These are phyloP conservation scores for Hydractinia echinata DNA, from an alignment of 30 jellyfish, hydroid and myxozoan genomes.

Conservation along the genomic window DNA sequence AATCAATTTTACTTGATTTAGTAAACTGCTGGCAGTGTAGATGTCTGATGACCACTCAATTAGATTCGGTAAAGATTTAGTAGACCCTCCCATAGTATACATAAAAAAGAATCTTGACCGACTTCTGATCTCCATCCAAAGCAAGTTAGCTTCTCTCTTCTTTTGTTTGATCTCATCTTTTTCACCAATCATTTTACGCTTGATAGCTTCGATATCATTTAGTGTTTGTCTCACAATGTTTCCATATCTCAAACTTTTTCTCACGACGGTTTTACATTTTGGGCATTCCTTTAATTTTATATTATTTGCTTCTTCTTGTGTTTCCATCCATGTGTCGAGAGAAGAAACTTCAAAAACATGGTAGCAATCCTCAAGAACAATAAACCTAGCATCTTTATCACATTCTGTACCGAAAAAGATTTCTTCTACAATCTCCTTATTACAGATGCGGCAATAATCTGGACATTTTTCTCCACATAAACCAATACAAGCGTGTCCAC, in stretches of 20 bases:
- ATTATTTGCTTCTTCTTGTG: not conserved
- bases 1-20: too few relatives aligned
- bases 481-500: slow-evolving; percentile 38
- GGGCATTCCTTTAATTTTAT: slow-evolving; percentile 56
- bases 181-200: slow-evolving; percentile 20
- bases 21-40: too few relatives aligned
- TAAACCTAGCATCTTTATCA: slow-evolving; percentile 57
- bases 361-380: slow-evolving; percentile 52
- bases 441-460: slow-evolving; percentile 20
- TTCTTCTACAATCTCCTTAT: slow-evolving; percentile 56
- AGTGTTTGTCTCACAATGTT: slow-evolving; percentile 22
- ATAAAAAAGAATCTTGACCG: too few relatives aligned
- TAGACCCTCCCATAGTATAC: too few relatives aligned
- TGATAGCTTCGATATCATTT: slow-evolving; percentile 40
- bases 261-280: slow-evolving; percentile 53
- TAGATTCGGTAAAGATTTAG: too few relatives aligned
- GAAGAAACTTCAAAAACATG: slow-evolving; percentile 52
- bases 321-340: slow-evolving; percentile 59
- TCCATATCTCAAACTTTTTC: slow-evolving; percentile 52
- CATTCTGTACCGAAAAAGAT: slow-evolving; percentile 64
- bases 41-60: too few relatives aligned
- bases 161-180: not conserved
- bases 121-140: too few relatives aligned
- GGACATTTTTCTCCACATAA: slow-evolving; percentile 46
- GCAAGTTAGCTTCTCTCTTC: too few relatives aligned